Conservation (phyloP, 2,888 invertebrate genomes). For the Nomada goodeniana region DNA sequence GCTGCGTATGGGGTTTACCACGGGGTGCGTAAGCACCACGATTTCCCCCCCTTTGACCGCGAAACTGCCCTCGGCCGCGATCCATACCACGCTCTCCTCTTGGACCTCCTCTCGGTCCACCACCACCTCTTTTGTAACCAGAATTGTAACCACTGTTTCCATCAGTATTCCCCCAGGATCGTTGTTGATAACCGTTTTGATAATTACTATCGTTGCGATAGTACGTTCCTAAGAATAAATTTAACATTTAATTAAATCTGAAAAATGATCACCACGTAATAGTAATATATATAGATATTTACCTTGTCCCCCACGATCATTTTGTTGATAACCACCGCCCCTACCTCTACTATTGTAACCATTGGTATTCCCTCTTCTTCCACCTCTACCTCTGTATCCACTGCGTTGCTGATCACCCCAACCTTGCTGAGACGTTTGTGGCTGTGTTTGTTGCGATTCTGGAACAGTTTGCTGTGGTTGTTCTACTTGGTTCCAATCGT, state of each 20-base stretch:
- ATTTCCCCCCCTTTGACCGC: constrained; percentile 83
- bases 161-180: constrained; percentile 79
- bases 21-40: constrained; percentile 80
- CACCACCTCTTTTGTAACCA: constrained; percentile 79
- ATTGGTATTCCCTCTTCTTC: constrained; percentile 85
- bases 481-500: constrained; percentile 84
- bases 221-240: constrained; percentile 74
- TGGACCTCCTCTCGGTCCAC: constrained; percentile 75
- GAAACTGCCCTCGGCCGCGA: constrained; percentile 79
- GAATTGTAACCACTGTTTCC: constrained; percentile 75
- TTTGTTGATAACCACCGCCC: constrained; percentile 82
- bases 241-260: not conserved
- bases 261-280: not conserved
- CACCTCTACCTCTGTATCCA: constrained; percentile 84
- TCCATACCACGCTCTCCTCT: constrained; percentile 77
- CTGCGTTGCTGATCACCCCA: constrained; percentile 81
- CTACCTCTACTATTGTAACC: constrained; percentile 86
- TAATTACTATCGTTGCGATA: constrained; percentile 83
- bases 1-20: constrained; percentile 79
- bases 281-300: constrained; percentile 39
- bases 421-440: constrained; percentile 76
- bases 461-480: constrained; percentile 77
- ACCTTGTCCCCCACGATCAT: constrained; percentile 81
- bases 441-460: constrained; percentile 76
- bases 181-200: constrained; percentile 84